phyloP scores from a whole-genome alignment of 2,113 vertebrate species.

The Mormyrus lacerda region DNA sequence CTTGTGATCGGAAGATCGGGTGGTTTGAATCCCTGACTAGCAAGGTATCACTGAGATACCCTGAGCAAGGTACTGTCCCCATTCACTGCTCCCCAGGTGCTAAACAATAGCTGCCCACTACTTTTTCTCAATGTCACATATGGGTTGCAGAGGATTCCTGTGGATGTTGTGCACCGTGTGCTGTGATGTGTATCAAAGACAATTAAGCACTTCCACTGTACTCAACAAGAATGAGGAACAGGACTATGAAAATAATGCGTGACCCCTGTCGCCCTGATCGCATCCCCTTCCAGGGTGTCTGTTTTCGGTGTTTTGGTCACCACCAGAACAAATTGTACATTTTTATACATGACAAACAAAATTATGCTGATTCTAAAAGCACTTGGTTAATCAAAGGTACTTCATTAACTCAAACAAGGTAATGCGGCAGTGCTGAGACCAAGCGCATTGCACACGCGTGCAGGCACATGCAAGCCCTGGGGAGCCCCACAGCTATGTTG shows the following conservation, averaged over 20 bases:
- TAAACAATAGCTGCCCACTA: too few species aligned
- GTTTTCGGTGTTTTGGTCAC: neutral
- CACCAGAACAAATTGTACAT: neutral
- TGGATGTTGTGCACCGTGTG: too few species aligned
- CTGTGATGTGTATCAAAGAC: too few species aligned
- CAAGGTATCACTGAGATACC: too few species aligned
- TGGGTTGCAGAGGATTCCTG: too few species aligned
- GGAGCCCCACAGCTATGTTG: neutral
- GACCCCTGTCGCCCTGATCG: neutral
- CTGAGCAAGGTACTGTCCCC: too few species aligned
- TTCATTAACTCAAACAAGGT: neutral
- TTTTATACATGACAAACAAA: neutral
- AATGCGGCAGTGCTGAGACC: neutral
- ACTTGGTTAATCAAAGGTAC: neutral
- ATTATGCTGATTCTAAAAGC: neutral
- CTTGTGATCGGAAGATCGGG: too few species aligned
- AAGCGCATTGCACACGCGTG: neutral
- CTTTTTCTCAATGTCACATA: too few species aligned
- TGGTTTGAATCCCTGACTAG: too few species aligned
- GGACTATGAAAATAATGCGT: neutral
- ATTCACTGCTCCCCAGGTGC: too few species aligned
- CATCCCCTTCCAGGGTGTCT: neutral
- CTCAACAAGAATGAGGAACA: neutral
- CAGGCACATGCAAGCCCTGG: neutral
- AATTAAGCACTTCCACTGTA: too few species aligned